phyloP scores from a whole-genome alignment of 1,140 invertebrate species.

The Drosophila fuyamai region DNA sequence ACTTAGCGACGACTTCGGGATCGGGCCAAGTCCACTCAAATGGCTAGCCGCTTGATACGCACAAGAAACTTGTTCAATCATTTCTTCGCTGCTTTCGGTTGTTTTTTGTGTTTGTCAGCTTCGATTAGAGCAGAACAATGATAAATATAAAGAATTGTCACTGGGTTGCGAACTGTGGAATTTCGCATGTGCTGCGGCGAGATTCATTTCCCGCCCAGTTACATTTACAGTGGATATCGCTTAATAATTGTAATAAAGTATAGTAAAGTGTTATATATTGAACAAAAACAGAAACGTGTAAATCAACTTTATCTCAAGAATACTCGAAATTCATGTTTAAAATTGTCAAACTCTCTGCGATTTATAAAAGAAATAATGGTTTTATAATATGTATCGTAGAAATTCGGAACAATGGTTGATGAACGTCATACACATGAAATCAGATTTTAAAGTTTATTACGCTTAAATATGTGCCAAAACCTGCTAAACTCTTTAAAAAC shows the following conservation, averaged over 20 bases:
- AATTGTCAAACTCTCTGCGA: too few relatives aligned
- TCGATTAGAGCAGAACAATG: conserved; percentile 42
- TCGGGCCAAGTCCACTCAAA: conserved; percentile 22
- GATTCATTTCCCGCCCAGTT: conserved; percentile 9
- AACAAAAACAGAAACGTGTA: too few relatives aligned
- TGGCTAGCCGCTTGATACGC: conserved; percentile 54
- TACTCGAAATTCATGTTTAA: too few relatives aligned
- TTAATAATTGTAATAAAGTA: too few relatives aligned
- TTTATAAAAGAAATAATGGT: too few relatives aligned
- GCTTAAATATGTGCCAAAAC: background rate
- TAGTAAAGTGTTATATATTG: background rate
- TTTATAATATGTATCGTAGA: background rate
- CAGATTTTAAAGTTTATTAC: background rate
- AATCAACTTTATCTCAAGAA: too few relatives aligned
- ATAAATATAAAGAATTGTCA: conserved; percentile 63
- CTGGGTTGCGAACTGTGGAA: conserved; percentile 35
- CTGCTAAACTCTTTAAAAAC: background rate
- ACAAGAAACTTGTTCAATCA: conserved; percentile 78
- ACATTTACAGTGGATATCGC: conserved; percentile 9
- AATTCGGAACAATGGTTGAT: background rate
- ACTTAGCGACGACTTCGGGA: conserved; percentile 16
- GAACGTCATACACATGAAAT: background rate
- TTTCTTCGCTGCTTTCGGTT: conserved; percentile 50
- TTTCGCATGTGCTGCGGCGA: conserved; percentile 45
- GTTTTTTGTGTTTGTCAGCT: conserved; percentile 34